Percentiles rank a stretch among this genome's conserved stretches.
Conservation (phyloP, 1,140 invertebrate species). For the Eurosta solidaginis region DNA sequence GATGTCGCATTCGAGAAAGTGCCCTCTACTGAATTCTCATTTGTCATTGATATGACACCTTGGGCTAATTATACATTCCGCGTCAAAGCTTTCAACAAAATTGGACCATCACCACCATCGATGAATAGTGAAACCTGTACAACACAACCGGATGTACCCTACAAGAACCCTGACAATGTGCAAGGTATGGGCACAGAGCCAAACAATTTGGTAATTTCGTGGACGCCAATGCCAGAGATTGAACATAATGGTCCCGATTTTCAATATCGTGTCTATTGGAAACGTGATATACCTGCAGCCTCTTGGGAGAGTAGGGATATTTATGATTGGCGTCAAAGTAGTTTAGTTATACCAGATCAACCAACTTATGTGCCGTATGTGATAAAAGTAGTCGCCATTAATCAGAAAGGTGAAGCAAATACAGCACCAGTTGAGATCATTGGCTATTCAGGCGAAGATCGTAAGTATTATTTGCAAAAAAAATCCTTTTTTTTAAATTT, state of each 20-base stretch:
- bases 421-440: constrained; percentile 78
- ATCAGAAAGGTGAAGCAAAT: constrained; percentile 86
- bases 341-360: constrained; percentile 75
- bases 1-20: constrained; percentile 75
- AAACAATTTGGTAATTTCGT: constrained; percentile 90
- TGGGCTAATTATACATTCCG: constrained; percentile 98
- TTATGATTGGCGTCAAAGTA: constrained; percentile 73
- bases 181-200: constrained; percentile 85
- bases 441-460: constrained; percentile 95
- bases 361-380: constrained; percentile 90
- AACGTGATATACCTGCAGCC: constrained; percentile 75
- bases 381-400: constrained; percentile 92
- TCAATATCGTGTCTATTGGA: constrained; percentile 88
- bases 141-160: constrained; percentile 86
- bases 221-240: constrained; percentile 95
- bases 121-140: constrained; percentile 79
- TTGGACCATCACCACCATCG: constrained; percentile 88
- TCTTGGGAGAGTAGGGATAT: constrained; percentile 76
- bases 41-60: constrained; percentile 78
- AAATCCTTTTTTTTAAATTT: constrained; percentile 1
- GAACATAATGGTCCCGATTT: constrained; percentile 95
- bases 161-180: constrained; percentile 95
- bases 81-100: constrained; percentile 90
- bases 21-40: constrained; percentile 78
- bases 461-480: constrained; percentile 55